Base-by-base conservation (phyloP, 2,113 vertebrate genomes). In the Sprattus sprattus region DNA sequence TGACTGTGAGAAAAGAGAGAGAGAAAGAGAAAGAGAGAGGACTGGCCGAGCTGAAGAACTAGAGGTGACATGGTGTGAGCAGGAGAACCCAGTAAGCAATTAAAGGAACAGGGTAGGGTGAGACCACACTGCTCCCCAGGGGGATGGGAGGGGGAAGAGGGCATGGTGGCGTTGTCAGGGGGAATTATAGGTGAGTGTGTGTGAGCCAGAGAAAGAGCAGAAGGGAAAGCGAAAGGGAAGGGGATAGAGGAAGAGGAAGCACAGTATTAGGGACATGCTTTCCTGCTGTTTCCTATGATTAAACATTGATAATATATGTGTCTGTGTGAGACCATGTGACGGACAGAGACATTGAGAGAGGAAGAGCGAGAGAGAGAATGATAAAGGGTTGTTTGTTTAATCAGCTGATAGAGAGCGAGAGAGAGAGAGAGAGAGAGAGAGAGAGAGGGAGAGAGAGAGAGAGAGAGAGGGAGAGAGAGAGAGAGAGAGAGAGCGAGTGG, bases 361-460 rank as follows among this genome's bases (percentile, higher is more conserved):
- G 16, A 20, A 57, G 52, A 57, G 15, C 4, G 52, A 57, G 16
- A 4, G 50, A 52, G 50, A 15, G 50, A 52, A 52, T 13, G 50
- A 52, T 0, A 54, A 15, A 54, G 15, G 50, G 18, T 11, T 4
- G 50, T 15, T 52, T 52, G 50, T 13, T 15, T 52, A 52, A 15
- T 52, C 50, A 52, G 50, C 50, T 52, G 54, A 57, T 3, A 57
- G 18, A 20, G 54, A 6, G 54, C 0, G 54, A 22, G 54, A 89
- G 87, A 85, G 75, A 71, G 83, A 81, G 85, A 71, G 52, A 44
- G 45, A 16, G 82, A 28, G 46, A 52, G 20, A 18, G n/a, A 6
- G 18, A 45, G 45, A 85, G 85, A 44, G 20, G 45, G 45, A n/a
- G 5, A n/a, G 54, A 22, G 54, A 16, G 11, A 4, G 54, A 57